Percentiles rank a stretch among this genome's conserved stretches.
Evolutionary conservation across 2,113 vertebrate species (phyloP).

Genomic region (Dromas ardeola): DNA sequence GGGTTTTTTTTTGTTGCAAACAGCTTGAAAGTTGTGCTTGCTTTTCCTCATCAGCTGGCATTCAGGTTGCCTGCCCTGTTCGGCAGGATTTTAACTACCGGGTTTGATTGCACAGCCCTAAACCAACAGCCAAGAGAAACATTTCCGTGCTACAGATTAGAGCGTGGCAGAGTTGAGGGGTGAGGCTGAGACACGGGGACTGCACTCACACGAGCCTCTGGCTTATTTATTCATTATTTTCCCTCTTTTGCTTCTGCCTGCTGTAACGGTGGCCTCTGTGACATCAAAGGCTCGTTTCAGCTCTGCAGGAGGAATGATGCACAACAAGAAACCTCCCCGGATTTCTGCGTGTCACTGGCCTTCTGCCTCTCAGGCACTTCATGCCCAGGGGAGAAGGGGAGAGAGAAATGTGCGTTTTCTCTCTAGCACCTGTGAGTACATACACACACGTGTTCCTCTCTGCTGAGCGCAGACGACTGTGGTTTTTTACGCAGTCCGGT

Average conservation of each 20-base stretch:
- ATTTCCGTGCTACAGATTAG: neutral
- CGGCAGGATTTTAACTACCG: neutral
- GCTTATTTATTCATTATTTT: neutral
- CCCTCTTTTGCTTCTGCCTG: neutral
- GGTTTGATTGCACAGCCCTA: neutral
- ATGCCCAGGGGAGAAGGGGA: neutral
- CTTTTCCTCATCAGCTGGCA: neutral
- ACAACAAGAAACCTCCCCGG: neutral
- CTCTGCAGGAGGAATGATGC: neutral
- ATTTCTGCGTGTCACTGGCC: neutral
- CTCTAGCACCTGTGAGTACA: neutral
- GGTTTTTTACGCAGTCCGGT: neutral
- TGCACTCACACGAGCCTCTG: neutral
- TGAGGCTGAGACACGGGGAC: neutral
- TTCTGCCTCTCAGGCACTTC: neutral
- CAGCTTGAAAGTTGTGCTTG: neutral
- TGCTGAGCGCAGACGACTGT: neutral
- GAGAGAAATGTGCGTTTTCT: neutral
- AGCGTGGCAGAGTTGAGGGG: neutral
- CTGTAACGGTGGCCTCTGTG: neutral
- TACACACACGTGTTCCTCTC: neutral
- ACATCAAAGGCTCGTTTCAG: neutral
- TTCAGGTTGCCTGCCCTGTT: neutral
- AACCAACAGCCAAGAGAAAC: slow-evolving; percentile 20
- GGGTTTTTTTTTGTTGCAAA: neutral